These are phyloP conservation scores for Drosophila fuyamai DNA, from an alignment of 1,140 invertebrate genomes.

Conservation along the genomic window DNA sequence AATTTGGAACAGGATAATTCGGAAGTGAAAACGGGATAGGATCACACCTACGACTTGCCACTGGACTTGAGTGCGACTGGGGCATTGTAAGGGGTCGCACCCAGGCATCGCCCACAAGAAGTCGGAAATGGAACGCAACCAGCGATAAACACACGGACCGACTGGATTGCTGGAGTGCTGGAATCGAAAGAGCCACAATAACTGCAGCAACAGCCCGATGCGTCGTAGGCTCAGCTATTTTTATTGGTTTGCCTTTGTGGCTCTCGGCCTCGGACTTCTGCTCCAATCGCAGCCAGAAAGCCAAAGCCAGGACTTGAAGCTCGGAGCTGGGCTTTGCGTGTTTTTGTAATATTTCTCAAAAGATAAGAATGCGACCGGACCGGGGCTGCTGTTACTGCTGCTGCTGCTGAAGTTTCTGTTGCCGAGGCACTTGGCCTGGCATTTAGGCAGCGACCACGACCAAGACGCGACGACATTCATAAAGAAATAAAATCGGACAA, in stretches of 20 bases:
- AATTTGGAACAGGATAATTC: background rate
- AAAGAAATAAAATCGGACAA: slow-evolving; percentile 68
- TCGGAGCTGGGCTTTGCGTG: slow-evolving; percentile 75
- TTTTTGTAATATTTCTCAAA: slow-evolving; percentile 84
- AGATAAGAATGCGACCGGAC: slow-evolving; percentile 84
- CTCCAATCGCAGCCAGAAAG: slow-evolving; percentile 3
- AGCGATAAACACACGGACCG: background rate
- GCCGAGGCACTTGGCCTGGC: slow-evolving; percentile 26
- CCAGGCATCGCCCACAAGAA: slow-evolving; percentile 22
- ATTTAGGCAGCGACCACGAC: slow-evolving; percentile 38
- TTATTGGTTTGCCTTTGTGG: slow-evolving; percentile 37
- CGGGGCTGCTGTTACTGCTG: slow-evolving; percentile 13
- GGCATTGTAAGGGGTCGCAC: background rate
- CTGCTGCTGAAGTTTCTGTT: slow-evolving; percentile 24
- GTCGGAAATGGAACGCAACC: slow-evolving; percentile 28
- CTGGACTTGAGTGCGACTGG: slow-evolving; percentile 13
- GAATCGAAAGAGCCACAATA: slow-evolving; percentile 6
- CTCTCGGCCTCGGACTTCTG: slow-evolving; percentile 7
- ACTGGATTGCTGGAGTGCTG: slow-evolving; percentile 3
- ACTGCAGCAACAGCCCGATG: slow-evolving; percentile 5
- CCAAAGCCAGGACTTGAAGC: slow-evolving; percentile 20
- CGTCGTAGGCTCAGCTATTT: slow-evolving; percentile 40
- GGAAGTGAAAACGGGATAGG: slow-evolving; percentile 4
- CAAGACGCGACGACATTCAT: slow-evolving; percentile 45
- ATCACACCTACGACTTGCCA: slow-evolving; percentile 28